A percentile compares a stretch with the other conserved stretches of the same genome.
These are phyloP conservation scores for Schizopygopsis malacanthus DNA, from an alignment of 2,797 vertebrate genomes.

Conservation along the genomic window DNA sequence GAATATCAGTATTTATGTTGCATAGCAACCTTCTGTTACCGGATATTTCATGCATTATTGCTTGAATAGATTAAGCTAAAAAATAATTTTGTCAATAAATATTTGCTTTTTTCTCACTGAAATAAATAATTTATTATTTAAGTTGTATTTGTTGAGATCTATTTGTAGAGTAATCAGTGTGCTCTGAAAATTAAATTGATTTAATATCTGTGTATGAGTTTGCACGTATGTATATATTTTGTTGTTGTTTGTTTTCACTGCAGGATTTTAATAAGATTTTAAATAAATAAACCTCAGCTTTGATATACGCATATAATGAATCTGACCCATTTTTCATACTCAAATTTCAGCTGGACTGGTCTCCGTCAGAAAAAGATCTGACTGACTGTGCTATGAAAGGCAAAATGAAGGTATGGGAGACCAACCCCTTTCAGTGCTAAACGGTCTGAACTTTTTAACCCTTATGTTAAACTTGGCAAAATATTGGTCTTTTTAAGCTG, in stretches of 20 bases:
- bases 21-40: not conserved
- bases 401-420: slow-evolving; percentile 72
- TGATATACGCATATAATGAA: not conserved
- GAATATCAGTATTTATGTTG: not conserved
- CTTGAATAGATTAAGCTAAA: not conserved
- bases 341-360: slow-evolving; percentile 75
- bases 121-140: not conserved
- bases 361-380: slow-evolving; percentile 73
- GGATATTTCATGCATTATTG: too few relatives aligned
- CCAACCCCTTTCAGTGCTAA: not conserved
- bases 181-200: not conserved
- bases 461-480: not conserved
- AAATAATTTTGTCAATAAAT: not conserved
- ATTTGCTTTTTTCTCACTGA: not conserved
- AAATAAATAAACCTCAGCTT: not conserved
- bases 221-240: not conserved
- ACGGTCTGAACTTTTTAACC: not conserved
- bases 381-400: slow-evolving; percentile 79
- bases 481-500: not conserved
- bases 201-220: not conserved
- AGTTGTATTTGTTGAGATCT: not conserved
- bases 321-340: not conserved
- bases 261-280: not conserved
- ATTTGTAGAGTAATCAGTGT: not conserved
- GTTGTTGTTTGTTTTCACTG: not conserved